Evolutionary conservation across 2,888 invertebrate species (phyloP).

Genomic region (Crossocerus cetratus): DNA sequence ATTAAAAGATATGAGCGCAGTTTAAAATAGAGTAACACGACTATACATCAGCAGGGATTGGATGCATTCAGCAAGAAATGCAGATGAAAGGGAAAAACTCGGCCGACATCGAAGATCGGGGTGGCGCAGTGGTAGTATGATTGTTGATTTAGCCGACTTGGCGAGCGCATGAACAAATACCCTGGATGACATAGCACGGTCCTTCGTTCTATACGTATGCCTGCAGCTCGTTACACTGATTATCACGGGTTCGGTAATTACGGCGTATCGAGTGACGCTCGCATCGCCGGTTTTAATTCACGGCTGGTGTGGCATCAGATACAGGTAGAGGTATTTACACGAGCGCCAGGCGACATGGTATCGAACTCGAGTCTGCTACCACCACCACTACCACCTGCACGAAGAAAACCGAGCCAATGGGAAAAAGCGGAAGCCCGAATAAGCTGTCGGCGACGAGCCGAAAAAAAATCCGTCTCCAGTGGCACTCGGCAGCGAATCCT

Average conservation of each 20-base stretch:
- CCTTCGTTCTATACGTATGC: neutral
- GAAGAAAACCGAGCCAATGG: slow-evolving; percentile 1
- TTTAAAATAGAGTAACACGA: too few species aligned
- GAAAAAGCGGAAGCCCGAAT: slow-evolving; percentile 20
- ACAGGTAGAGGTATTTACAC: too few species aligned
- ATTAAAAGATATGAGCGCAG: too few species aligned
- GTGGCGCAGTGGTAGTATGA: too few species aligned
- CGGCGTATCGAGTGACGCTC: neutral
- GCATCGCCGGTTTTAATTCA: slow-evolving; percentile 2
- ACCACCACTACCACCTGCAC: neutral
- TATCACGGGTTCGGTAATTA: slow-evolving; percentile 3
- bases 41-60: too few species aligned
- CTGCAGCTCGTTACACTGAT: slow-evolving; percentile 5
- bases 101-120: slow-evolving; percentile 5
- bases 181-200: too few species aligned
- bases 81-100: too few species aligned
- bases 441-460: slow-evolving; percentile 47
- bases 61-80: too few species aligned
- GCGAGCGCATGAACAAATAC: too few species aligned
- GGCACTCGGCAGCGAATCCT: slow-evolving; percentile 15
- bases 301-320: neutral
- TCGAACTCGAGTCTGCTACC: too few species aligned
- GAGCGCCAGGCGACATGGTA: too few species aligned
- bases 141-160: too few species aligned
- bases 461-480: slow-evolving; percentile 42